Percentiles rank a stretch among this genome's conserved stretches.
Conservation (phyloP, 2,113 vertebrate species). For the Bufo gargarizans region DNA sequence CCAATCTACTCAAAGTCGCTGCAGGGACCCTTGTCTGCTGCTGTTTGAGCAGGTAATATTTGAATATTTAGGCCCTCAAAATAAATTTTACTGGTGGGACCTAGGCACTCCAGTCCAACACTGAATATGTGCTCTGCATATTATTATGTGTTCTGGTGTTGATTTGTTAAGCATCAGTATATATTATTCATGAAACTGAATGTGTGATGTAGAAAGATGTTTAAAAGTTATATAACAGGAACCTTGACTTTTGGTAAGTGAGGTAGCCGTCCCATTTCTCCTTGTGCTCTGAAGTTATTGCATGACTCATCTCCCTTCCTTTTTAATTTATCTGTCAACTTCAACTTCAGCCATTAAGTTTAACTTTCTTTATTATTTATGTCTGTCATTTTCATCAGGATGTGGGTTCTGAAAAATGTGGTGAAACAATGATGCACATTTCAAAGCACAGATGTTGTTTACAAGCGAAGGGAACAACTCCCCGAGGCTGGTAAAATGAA, state of each 20-base stretch:
- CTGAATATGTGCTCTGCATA: background rate
- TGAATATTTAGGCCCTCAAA: too few species aligned
- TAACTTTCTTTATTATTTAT: constrained; percentile 57
- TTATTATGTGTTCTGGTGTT: background rate
- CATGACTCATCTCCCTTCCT: constrained; percentile 22
- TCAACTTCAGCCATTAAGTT: constrained; percentile 53
- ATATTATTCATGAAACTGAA: background rate
- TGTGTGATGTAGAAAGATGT: too few species aligned
- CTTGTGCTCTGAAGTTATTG: background rate
- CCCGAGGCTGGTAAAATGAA: constrained; percentile 43
- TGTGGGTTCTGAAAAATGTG: constrained; percentile 38
- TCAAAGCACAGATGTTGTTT: constrained; percentile 55
- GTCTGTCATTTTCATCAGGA: constrained; percentile 43
- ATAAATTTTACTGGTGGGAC: too few species aligned
- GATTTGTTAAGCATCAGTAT: background rate
- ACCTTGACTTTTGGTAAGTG: background rate
- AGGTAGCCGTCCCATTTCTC: constrained; percentile 1
- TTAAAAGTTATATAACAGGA: background rate
- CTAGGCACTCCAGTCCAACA: too few species aligned
- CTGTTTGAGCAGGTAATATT: too few species aligned
- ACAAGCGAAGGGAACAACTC: constrained; percentile 50
- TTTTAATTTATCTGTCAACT: constrained; percentile 50
- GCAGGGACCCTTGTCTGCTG: too few species aligned
- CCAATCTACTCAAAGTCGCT: too few species aligned
- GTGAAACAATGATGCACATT: constrained; percentile 53